Evolutionary conservation across 2,797 vertebrate genomes (phyloP).

Genomic region (Tauraco hartlaubi): DNA sequence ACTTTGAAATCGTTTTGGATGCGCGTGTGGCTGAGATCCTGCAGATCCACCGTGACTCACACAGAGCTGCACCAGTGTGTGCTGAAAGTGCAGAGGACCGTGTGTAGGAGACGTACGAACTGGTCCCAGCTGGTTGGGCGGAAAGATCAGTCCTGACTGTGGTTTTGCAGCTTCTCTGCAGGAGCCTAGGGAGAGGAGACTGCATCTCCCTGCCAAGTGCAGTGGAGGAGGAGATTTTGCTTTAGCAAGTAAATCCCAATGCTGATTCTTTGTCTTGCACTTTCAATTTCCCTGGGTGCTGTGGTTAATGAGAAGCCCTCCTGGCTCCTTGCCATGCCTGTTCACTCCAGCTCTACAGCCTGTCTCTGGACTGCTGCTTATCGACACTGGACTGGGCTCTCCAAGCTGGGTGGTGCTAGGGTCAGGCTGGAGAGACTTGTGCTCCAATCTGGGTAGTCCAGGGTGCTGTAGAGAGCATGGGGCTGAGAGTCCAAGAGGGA

Average conservation of each 20-base stretch:
- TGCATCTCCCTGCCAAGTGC: not conserved
- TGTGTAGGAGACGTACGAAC: not conserved
- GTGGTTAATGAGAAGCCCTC: not conserved
- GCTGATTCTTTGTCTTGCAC: not conserved
- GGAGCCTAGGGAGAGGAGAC: not conserved
- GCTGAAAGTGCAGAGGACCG: not conserved
- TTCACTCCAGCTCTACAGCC: not conserved
- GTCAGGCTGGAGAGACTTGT: not conserved
- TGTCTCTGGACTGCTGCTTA: not conserved
- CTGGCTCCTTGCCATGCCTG: not conserved
- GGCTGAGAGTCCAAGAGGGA: not conserved
- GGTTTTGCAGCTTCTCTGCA: not conserved
- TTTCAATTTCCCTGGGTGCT: not conserved
- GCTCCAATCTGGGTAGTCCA: not conserved
- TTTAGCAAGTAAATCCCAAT: not conserved
- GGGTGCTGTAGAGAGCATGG: not conserved
- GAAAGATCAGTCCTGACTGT: not conserved
- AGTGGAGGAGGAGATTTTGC: not conserved
- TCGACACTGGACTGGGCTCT: not conserved
- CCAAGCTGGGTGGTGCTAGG: not conserved
- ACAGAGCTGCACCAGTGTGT: not conserved
- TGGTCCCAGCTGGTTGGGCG: slow-evolving; percentile 35
- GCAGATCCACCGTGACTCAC: not conserved
- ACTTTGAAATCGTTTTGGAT: not conserved
- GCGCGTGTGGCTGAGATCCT: not conserved